Evolutionary conservation across 2,888 invertebrate genomes (phyloP).

Genomic region (Diogma glabrata): DNA sequence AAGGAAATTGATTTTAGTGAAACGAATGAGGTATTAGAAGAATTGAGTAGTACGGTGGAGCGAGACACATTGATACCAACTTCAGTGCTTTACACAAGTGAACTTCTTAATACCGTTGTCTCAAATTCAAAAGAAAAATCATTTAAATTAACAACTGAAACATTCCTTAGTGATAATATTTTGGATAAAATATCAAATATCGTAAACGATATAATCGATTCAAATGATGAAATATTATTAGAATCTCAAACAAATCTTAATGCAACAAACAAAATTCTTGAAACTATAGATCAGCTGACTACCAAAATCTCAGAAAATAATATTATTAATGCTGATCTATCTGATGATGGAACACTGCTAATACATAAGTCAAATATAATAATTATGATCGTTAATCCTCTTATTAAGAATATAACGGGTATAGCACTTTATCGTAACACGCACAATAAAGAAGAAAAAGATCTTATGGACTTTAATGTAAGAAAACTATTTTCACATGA

Average conservation of each 20-base stretch:
- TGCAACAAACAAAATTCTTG: constrained; percentile 1
- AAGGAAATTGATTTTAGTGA: neutral
- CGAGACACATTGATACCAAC: no score
- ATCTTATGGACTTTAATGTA: neutral
- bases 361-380: neutral
- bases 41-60: neutral
- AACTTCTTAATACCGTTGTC: neutral
- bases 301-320: neutral
- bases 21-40: no score
- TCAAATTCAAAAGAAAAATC: no score
- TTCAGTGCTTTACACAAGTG: neutral
- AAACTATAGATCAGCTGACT: neutral
- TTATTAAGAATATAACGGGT: neutral
- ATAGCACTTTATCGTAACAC: neutral
- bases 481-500: neutral
- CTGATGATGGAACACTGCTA: neutral
- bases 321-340: neutral
- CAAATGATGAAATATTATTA: neutral
- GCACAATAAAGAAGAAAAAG: neutral
- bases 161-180: neutral
- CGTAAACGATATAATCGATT: neutral
- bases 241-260: neutral
- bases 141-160: neutral
- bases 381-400: neutral
- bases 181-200: neutral